These are phyloP conservation scores for Centrocercus urophasianus DNA, from an alignment of 2,113 vertebrate species.

Conservation along the genomic window DNA sequence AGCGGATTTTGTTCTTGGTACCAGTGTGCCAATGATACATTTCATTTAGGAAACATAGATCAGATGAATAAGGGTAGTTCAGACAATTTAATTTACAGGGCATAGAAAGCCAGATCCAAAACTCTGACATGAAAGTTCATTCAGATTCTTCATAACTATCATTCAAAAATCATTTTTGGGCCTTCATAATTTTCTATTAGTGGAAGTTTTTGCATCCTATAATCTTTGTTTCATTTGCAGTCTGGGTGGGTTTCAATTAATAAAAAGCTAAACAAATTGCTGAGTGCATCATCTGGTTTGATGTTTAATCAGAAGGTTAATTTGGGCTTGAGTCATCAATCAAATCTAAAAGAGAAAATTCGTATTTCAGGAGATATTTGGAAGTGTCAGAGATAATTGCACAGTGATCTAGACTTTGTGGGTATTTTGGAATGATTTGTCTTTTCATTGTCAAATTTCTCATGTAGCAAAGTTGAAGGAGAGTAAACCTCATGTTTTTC, in stretches of 20 bases:
- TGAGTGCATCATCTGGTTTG: neutral
- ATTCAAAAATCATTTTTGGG: neutral
- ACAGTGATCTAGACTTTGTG: neutral
- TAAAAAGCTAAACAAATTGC: neutral
- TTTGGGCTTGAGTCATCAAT: neutral
- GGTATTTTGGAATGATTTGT: neutral
- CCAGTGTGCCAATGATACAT: no score
- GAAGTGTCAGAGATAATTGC: neutral
- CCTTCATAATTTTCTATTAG: neutral
- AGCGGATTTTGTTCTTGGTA: neutral
- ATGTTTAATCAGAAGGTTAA: neutral
- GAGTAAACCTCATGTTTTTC: neutral
- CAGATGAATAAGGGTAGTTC: neutral
- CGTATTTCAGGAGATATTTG: neutral
- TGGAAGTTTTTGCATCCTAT: neutral
- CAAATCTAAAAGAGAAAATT: neutral
- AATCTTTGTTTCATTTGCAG: neutral
- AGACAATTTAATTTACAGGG: neutral
- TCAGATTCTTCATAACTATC: neutral
- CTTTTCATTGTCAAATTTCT: neutral
- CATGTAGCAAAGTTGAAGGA: neutral
- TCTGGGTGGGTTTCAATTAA: neutral
- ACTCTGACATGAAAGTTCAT: neutral
- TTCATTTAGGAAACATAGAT: neutral
- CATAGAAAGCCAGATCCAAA: neutral